Evolutionary conservation across 2,888 invertebrate species (phyloP).

Genomic region (Oxyscelio sp.): DNA sequence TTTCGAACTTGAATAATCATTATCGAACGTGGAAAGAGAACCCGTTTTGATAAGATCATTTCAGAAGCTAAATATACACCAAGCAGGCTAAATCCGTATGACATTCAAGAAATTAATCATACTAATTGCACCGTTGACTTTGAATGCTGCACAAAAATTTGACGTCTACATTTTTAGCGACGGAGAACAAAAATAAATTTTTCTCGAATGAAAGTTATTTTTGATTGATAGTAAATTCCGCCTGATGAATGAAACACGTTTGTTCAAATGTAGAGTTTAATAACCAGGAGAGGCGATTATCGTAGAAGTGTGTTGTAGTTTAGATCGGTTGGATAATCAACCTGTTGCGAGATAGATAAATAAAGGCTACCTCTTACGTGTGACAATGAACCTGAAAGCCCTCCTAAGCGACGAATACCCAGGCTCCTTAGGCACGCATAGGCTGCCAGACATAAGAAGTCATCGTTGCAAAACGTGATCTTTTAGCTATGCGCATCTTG

Average conservation of each 20-base stretch:
- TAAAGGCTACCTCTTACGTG: constrained; percentile 83
- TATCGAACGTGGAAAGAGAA: constrained; percentile 82
- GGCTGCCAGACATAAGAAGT: constrained; percentile 76
- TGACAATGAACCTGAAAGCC: constrained; percentile 85
- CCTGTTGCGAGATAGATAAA: constrained; percentile 78
- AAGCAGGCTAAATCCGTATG: constrained; percentile 84
- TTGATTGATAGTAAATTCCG: background rate
- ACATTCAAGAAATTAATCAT: constrained; percentile 79
- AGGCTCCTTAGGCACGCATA: constrained; percentile 71
- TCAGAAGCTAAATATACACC: constrained; percentile 85
- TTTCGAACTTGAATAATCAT: constrained; percentile 82
- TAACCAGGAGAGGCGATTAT: constrained; percentile 5
- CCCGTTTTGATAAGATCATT: constrained; percentile 86
- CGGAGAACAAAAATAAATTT: background rate
- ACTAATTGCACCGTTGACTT: constrained; percentile 43
- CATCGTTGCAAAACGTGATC: constrained; percentile 75
- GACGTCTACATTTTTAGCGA: background rate
- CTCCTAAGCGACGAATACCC: constrained; percentile 69
- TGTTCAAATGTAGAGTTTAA: background rate
- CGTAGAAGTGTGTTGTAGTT: background rate
- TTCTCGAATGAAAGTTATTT: background rate
- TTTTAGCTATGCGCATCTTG: constrained; percentile 81
- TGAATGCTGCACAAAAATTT: too few relatives aligned
- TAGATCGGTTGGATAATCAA: constrained; percentile 81
- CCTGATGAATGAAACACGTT: background rate